Evolutionary conservation across 2,113 vertebrate genomes (phyloP), one percentile per base, ranked within the genome.

Genomic region (Poeciliopsis occidentalis): DNA sequence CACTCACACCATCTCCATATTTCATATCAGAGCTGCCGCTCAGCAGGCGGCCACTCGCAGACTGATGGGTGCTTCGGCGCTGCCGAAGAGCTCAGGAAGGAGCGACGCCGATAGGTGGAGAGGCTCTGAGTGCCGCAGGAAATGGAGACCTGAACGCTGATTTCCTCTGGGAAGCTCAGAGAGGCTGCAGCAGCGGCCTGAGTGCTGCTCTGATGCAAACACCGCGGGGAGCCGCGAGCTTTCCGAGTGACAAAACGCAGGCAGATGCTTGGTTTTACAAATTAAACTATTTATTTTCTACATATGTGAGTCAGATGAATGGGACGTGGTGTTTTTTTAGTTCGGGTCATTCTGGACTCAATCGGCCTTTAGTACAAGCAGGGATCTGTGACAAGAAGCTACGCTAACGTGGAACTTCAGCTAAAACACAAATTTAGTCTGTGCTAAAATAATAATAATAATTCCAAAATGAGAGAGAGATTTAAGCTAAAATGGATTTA

Each of bases 1-100:
- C 85, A 79, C 75, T 73, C 41, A 63, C 10, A 1, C 64, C 71
- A 67, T 80, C 75, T 80, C 51, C 77, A 75, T 83, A 75, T 76
- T 54, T 27, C 51, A 32, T 71, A 68, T 80, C 67, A 13, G 69
- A 15, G 27, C 34, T 15, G 63, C 27, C 64, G 73, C 57, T 62
- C 79, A 79, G 79, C 29, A 12, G 71, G 41, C 83, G 3, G 47
- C 1, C 19, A 8, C 60, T 27, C 1, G 7, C 27, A 54, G 71
- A 70, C 71, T 32, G 79, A 76, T 39, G 37, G 62, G 68, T 64
- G 31, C 69, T 61, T 67, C 37, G 44, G 47, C 64, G 47, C 34
- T 62, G 47, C 75, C 65, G 24, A 71, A 29, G 44, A 62, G 37
- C 76, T 80, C 67, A 27, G 60, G 78, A 70, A 64, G 60, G 62